Conservation (phyloP, 1,140 invertebrate genomes). For the Lasioglossum baleicum region DNA sequence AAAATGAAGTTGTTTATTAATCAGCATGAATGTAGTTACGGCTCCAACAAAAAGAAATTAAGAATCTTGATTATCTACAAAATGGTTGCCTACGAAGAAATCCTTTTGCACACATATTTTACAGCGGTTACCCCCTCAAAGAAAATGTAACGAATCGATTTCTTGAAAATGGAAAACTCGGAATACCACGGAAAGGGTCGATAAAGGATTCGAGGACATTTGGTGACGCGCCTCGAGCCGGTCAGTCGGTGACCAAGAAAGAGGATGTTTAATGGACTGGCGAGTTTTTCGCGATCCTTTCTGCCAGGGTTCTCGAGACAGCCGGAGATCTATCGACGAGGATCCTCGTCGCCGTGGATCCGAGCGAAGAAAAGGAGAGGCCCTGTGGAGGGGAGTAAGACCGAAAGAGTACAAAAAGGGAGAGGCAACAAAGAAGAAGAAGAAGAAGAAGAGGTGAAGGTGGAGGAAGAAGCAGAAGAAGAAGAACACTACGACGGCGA, state of each 20-base stretch:
- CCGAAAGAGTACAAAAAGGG: slow-evolving; percentile 31
- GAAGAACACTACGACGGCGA: slow-evolving; percentile 4
- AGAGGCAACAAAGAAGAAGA: slow-evolving; percentile 17
- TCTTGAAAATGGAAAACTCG: too few species aligned
- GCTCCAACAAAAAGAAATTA: too few species aligned
- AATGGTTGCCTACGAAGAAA: too few species aligned
- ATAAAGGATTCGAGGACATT: not conserved
- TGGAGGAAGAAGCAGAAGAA: slow-evolving; percentile 49
- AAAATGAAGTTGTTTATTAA: too few species aligned
- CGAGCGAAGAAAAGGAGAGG: slow-evolving; percentile 19
- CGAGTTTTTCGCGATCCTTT: slow-evolving; percentile 50
- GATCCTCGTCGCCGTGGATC: slow-evolving; percentile 46
- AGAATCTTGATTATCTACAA: too few species aligned
- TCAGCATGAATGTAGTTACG: too few species aligned
- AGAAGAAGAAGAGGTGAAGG: slow-evolving; percentile 20
- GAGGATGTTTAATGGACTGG: slow-evolving; percentile 27
- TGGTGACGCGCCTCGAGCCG: not conserved
- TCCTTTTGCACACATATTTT: too few species aligned
- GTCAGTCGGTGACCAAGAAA: slow-evolving; percentile 11
- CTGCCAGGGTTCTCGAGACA: slow-evolving; percentile 34
- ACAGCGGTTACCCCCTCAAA: too few species aligned
- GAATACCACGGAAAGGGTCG: too few species aligned
- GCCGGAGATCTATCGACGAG: slow-evolving; percentile 60
- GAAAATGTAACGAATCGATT: too few species aligned
- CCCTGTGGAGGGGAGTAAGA: not conserved